These are phyloP conservation scores for Caenorhabditis becei DNA, from an alignment of 2,888 invertebrate species.

Conservation along the genomic window DNA sequence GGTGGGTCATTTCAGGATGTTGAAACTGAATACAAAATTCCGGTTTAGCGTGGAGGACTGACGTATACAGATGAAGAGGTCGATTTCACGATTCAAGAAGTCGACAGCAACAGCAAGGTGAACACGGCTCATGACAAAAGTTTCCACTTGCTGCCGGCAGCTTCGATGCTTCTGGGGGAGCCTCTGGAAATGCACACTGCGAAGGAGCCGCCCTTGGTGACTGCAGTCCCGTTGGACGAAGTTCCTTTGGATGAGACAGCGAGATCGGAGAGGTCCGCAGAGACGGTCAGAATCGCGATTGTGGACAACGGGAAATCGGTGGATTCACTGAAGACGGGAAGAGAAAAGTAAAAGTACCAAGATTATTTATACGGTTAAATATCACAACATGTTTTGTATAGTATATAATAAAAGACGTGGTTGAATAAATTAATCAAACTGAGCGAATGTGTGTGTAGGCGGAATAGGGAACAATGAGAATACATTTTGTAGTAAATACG, in stretches of 20 bases:
- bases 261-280: constrained; percentile 18
- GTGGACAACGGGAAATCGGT: neutral
- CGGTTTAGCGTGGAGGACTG: constrained; percentile 39
- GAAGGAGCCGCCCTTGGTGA: neutral
- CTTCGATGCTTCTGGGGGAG: neutral
- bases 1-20: constrained; percentile 20
- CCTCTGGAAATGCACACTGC: neutral
- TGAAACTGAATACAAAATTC: neutral
- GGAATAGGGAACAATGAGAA: neutral
- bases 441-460: neutral
- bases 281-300: constrained; percentile 9
- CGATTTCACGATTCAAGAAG: constrained; percentile 46
- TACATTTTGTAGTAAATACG: neutral
- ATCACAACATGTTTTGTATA: constrained; percentile 1
- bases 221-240: constrained; percentile 1
- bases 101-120: constrained; percentile 37
- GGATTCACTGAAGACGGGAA: constrained; percentile 33
- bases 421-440: neutral
- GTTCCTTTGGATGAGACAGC: constrained; percentile 8
- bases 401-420: neutral
- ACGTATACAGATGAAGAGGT: constrained; percentile 57
- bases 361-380: neutral
- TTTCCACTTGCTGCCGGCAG: neutral
- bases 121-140: constrained; percentile 12
- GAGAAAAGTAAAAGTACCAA: neutral